Evolutionary conservation across 2,888 invertebrate species (phyloP), one percentile per base, ranked within the genome.

Genomic region (Syritta pipiens): DNA sequence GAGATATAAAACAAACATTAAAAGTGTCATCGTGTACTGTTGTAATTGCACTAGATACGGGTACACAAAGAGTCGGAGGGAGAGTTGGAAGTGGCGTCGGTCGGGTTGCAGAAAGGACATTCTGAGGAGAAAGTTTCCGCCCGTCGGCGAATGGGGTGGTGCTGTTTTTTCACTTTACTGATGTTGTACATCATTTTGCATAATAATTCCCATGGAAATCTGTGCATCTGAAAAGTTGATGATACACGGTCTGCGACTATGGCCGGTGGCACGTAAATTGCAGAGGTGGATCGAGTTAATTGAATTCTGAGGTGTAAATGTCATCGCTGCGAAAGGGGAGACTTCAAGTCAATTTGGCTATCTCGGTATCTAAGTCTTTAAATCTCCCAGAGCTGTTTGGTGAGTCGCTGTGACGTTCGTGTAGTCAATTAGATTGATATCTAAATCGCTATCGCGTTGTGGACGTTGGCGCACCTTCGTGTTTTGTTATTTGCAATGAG

Each of bases 281-380:
- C 20, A 46, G 28, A 60, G 65, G 59, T 65, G 48, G 40, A 42
- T 40, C 28, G 28, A 62, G 68, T 65, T 72, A 77, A 72, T 72
- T 77, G 71, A 72, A 60, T 72, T 60, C 62, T 65, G 65, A 77
- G 60, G 72, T 72, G 72, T 60, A 77, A 77, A 77, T 77, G 72
- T 77, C 71, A 77, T 60, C 60, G 63, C 35, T 28, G 35, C 32
- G 10, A n/a, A n/a, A 26, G 53, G 51, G 19, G 63, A 44, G 71
- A 63, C 71, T 51, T 57, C 10, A 60, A 77, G 67, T 55, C 65
- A 67, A 67, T 77, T 72, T 71, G 53, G 77, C 72, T 67, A 72
- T 71, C 65, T 32, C 10, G 6, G 32, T n/a, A 22, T 9, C 10
- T 20, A 75, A n/a, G n/a, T n/a, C n/a, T 75, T 53, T 60, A 48